phyloP scores from a whole-genome alignment of 2,113 vertebrate species.

The Peromyscus californicus region DNA sequence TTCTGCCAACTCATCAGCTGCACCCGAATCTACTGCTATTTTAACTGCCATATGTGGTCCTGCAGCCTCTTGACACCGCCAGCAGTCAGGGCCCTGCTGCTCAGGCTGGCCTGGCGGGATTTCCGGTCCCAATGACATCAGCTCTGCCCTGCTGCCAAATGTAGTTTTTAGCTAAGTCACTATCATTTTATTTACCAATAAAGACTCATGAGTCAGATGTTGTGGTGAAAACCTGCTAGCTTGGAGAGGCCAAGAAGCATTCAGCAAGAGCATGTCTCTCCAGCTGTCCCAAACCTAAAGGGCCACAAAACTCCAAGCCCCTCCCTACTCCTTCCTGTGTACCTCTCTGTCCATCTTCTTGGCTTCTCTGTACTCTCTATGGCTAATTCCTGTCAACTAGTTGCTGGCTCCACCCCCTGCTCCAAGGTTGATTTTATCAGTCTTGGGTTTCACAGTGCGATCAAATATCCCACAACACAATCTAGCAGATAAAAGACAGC shows the following conservation, averaged over 20 bases:
- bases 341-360: background rate
- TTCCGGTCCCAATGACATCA: accelerated
- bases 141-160: background rate
- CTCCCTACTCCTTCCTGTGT: background rate
- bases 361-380: background rate
- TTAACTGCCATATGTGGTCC: background rate
- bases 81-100: background rate
- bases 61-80: too few species aligned
- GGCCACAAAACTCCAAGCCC: background rate
- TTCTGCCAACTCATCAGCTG: background rate
- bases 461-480: background rate
- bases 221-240: too few species aligned
- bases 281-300: background rate
- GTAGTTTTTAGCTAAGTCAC: background rate
- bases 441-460: background rate
- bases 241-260: background rate
- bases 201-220: background rate
- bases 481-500: background rate
- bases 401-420: background rate
- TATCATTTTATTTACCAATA: background rate
- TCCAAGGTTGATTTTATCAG: background rate
- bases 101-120: background rate
- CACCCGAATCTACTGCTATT: background rate
- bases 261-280: background rate
- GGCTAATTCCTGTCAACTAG: background rate